Conservation (phyloP, 1,140 invertebrate species). For the Papilio helenus region DNA sequence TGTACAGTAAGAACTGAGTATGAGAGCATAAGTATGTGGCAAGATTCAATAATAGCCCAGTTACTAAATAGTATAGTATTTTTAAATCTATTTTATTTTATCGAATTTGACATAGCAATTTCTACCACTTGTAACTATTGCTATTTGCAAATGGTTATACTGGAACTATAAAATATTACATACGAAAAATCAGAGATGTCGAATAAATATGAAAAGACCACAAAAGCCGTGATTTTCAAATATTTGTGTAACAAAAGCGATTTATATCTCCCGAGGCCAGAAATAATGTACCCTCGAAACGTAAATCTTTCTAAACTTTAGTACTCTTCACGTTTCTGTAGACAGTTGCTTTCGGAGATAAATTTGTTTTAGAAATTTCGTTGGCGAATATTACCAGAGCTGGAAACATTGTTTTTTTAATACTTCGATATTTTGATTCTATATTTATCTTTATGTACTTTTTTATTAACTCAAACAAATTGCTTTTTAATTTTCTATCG, state of each 20-base stretch:
- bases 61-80: too few species aligned
- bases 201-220: neutral
- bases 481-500: too few species aligned
- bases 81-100: too few species aligned
- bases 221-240: conserved; percentile 15
- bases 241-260: conserved; percentile 14
- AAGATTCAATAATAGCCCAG: too few species aligned
- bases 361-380: conserved; percentile 28
- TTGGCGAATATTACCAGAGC: neutral
- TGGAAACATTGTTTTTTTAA: neutral
- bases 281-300: conserved; percentile 18
- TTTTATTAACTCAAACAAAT: neutral
- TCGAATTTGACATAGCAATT: too few species aligned
- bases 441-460: neutral
- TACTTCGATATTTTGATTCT: conserved; percentile 6
- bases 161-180: too few species aligned
- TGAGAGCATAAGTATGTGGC: too few species aligned
- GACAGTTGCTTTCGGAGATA: conserved; percentile 26
- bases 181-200: neutral
- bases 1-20: too few species aligned
- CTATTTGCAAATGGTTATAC: too few species aligned
- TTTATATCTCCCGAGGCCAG: conserved; percentile 1
- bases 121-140: too few species aligned
- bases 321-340: conserved; percentile 20
- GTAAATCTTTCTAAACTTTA: conserved; percentile 24